Conservation (phyloP, 1,140 invertebrate genomes). For the Meteorus sp. region DNA sequence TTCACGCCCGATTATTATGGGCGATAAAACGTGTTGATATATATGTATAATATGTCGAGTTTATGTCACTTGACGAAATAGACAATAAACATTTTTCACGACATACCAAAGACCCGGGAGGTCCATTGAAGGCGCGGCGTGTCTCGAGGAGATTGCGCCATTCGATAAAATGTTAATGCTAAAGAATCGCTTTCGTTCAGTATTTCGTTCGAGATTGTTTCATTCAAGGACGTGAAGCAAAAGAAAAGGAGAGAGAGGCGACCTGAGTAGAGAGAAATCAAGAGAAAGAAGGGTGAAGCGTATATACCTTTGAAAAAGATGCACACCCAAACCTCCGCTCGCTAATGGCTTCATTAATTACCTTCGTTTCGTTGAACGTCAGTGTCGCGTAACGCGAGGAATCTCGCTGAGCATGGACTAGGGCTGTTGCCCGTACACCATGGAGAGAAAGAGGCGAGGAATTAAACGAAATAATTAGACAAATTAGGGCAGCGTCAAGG, state of each 20-base stretch:
- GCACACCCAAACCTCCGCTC: slow-evolving; percentile 25
- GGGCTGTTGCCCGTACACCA: slow-evolving; percentile 22
- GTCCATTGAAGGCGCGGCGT: slow-evolving; percentile 9
- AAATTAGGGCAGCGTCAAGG: slow-evolving; percentile 54
- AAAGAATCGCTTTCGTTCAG: slow-evolving; percentile 8
- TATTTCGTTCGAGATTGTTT: no score
- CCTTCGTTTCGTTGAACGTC: slow-evolving; percentile 52
- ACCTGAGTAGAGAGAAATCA: background rate
- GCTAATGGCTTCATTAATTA: slow-evolving; percentile 58
- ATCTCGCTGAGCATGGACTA: slow-evolving; percentile 39
- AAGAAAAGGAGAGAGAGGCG: background rate
- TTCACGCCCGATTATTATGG: no score
- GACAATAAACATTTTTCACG: no score
- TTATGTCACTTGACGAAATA: no score
- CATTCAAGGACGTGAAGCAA: no score
- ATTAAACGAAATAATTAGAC: slow-evolving; percentile 61
- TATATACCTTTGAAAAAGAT: slow-evolving; percentile 17
- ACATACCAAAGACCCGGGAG: background rate
- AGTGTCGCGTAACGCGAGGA: slow-evolving; percentile 39
- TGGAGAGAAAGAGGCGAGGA: slow-evolving; percentile 31
- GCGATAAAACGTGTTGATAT: no score
- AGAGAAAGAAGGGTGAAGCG: background rate
- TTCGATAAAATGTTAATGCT: slow-evolving; percentile 24
- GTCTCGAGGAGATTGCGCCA: slow-evolving; percentile 9
- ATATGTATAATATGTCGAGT: no score